Evolutionary conservation across 2,888 invertebrate species (phyloP).

Genomic region (Andrena haemorrhoa): DNA sequence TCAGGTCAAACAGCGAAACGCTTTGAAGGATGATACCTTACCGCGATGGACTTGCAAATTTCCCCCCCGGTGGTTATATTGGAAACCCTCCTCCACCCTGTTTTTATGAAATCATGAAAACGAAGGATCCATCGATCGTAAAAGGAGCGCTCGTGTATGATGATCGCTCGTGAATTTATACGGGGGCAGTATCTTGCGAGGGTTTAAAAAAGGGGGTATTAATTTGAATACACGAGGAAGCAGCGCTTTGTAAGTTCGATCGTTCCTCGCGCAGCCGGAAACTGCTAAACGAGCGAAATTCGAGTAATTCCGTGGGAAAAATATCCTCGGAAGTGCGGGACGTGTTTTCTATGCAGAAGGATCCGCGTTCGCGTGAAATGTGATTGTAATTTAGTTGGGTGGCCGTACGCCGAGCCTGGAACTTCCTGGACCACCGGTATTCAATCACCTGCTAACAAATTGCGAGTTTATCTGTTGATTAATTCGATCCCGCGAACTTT

Average conservation of each 20-base stretch:
- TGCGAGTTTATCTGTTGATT: background rate
- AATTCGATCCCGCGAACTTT: constrained; percentile 13
- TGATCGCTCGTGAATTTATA: constrained; percentile 23
- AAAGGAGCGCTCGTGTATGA: background rate
- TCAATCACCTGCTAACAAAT: constrained; percentile 11
- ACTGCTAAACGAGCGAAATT: background rate
- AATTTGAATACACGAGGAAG: constrained; percentile 17
- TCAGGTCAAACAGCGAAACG: background rate
- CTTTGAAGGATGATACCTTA: constrained; percentile 1
- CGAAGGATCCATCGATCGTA: constrained; percentile 12
- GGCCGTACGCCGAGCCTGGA: background rate
- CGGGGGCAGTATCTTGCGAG: background rate
- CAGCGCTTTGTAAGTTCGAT: background rate
- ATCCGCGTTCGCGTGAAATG: background rate
- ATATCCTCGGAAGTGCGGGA: background rate
- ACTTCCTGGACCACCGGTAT: background rate
- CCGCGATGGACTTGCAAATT: constrained; percentile 24
- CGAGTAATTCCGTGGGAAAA: background rate
- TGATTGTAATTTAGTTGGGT: background rate
- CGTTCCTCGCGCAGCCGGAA: background rate
- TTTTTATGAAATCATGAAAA: constrained; percentile 30
- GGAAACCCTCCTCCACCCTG: background rate
- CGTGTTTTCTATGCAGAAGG: constrained; percentile 1
- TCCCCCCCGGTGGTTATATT: background rate
- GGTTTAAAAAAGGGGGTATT: constrained; percentile 7